Evolutionary conservation across 2,888 invertebrate species (phyloP), one percentile per base, ranked within the genome.

Genomic region (Drosophila kanekoi): DNA sequence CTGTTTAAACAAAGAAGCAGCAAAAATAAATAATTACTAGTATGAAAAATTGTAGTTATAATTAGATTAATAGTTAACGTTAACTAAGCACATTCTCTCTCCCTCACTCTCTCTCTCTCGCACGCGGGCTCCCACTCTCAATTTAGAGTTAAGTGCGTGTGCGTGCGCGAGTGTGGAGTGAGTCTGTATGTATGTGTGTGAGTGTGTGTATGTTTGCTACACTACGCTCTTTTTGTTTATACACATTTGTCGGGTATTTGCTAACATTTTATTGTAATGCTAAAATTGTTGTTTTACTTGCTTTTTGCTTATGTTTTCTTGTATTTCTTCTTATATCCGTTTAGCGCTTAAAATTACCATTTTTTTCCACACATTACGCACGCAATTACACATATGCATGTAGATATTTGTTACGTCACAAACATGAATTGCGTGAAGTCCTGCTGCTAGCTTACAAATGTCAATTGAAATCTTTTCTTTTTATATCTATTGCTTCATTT

Each of bases 21-120:
- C 85, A 64, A 84, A 69, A 87, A 81, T 87, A 81, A 87, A 81
- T 85, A 80, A 40, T 63, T 68, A 67, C 75, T 72, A 72, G 57
- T 60, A 64, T 68, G 73, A 72, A 77, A 66, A 77, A 67, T 77
- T 72, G 28, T 61, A 54, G 13, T 72, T 57, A 72, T 47, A 75
- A 77, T 68, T 77, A 72, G 44, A 68, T 59, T 77, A 77, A 68
- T 75, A 72, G 61, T 72, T 75, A 73, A 73, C 57, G 81, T 76
- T 86, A 81, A 84, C 87, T 87, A 81, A 74, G 81, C 81, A 87
- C 87, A 77, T 58, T 44, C 18, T 52, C 20, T 54, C 18, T 41
- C 20, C 51, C 18, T 41, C 20, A 41, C 9, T 13, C 16, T 16
- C 20, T 45, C 9, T 13, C 18, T 16, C n/a, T 37, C 40, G 11